Evolutionary conservation across 2,113 vertebrate species (phyloP).

Genomic region (Cichladusa arquata): DNA sequence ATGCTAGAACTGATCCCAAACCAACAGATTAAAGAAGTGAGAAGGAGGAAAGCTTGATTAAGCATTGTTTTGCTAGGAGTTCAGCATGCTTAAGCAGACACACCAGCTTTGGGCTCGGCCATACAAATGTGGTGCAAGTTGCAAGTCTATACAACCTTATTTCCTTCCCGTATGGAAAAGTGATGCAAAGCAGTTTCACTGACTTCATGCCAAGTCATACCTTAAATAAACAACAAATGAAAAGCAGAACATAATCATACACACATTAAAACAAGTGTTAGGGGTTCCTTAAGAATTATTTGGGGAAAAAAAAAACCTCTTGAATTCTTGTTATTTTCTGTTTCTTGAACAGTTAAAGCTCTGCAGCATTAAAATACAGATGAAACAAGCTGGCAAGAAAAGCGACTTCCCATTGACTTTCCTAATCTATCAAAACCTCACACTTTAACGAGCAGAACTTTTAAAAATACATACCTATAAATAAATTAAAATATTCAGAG

Average conservation of each 20-base stretch:
- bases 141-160: background rate
- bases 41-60: background rate
- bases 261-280: background rate
- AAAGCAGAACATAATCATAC: constrained; percentile 13
- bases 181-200: background rate
- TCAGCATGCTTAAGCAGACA: background rate
- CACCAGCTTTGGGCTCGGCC: background rate
- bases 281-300: background rate
- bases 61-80: background rate
- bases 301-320: background rate
- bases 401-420: background rate
- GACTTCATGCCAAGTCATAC: background rate
- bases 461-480: constrained; percentile 3
- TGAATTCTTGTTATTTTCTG: background rate
- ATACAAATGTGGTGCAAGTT: background rate
- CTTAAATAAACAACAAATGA: constrained; percentile 1
- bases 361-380: constrained; percentile 38
- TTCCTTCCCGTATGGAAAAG: constrained; percentile 8
- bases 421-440: background rate
- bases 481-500: constrained; percentile 18
- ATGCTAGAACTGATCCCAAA: background rate
- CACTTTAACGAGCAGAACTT: constrained; percentile 18
- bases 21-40: background rate
- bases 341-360: constrained; percentile 17
- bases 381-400: background rate